Conservation (phyloP, 2,888 invertebrate species). For the Nysson spinosus region DNA sequence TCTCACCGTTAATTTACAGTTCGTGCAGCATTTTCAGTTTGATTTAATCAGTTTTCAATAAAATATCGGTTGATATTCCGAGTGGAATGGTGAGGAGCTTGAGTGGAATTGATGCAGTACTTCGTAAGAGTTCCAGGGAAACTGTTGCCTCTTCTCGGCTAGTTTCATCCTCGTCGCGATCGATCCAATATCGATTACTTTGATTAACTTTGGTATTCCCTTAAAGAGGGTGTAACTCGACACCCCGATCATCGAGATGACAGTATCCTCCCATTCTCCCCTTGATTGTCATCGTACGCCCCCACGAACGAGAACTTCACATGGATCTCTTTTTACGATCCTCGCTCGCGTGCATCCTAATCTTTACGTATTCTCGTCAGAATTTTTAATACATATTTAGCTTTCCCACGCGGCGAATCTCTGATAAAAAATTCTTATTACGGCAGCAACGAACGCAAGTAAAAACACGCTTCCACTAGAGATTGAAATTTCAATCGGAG, state of each 20-base stretch:
- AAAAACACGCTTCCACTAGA: too few relatives aligned
- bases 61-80: too few relatives aligned
- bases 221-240: conserved; percentile 44
- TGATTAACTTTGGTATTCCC: not conserved
- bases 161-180: conserved; percentile 8
- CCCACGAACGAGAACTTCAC: conserved; percentile 27
- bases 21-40: too few relatives aligned
- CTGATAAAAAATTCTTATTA: too few relatives aligned
- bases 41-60: too few relatives aligned
- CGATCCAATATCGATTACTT: conserved; percentile 8
- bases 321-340: conserved; percentile 31
- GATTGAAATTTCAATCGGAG: conserved; percentile 3
- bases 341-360: too few relatives aligned
- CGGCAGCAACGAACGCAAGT: too few relatives aligned
- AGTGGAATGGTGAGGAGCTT: too few relatives aligned
- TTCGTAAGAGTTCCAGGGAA: not conserved
- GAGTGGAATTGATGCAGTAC: too few relatives aligned
- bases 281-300: conserved; percentile 5
- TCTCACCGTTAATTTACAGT: too few relatives aligned
- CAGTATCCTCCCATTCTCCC: conserved; percentile 10
- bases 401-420: too few relatives aligned
- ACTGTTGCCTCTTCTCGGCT: not conserved
- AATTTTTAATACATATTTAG: not conserved
- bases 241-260: not conserved
- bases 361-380: not conserved